Evolutionary conservation across 2,797 vertebrate genomes (phyloP), one percentile per base, ranked within the genome.

Genomic region (Spinibarbus caldwelli): DNA sequence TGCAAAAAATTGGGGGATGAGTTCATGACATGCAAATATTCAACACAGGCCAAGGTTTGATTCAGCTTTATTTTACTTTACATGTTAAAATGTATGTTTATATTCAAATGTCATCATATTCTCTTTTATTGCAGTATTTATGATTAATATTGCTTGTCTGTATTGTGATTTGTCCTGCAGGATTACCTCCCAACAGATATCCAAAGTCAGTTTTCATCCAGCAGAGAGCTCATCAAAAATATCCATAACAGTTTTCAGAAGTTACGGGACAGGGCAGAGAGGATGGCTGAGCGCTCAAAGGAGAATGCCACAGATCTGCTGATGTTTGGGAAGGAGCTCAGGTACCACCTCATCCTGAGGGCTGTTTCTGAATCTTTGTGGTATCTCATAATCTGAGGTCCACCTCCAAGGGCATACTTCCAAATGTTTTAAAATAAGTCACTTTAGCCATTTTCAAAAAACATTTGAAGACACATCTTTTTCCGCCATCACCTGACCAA

Each of bases 101-200:
- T 62, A 5, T 26, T 26, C 4, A n/a, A 26, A 62, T 14, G 26
- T 15, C 31, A 67, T 11, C 10, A 36, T 73, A 17, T 29, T 47
- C 9, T 31, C 4, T 73, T 19, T 49, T 14, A 29, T n/a, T 57
- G 11, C 3, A 71, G 17, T 26, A 10, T 6, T 72, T 49, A n/a
- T n/a, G n/a, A n/a, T n/a, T n/a, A n/a, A n/a, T n/a, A n/a, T n/a
- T n/a, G n/a, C n/a, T n/a, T n/a, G n/a, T n/a, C n/a, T n/a, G n/a
- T n/a, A n/a, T n/a, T n/a, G n/a, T n/a, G n/a, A n/a, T n/a, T n/a
- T n/a, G n/a, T n/a, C n/a, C 36, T 86, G 17, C 88, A 99, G 98
- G 97, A 99, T 88, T 97, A 97, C 91, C 96, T 99, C 70, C 98
- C 98, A 0, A 91, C 95, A 1, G 98, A 99, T 91, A 96, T 99